Conservation (phyloP, 2,888 invertebrate species). For the Anoplius nigerrimus region DNA sequence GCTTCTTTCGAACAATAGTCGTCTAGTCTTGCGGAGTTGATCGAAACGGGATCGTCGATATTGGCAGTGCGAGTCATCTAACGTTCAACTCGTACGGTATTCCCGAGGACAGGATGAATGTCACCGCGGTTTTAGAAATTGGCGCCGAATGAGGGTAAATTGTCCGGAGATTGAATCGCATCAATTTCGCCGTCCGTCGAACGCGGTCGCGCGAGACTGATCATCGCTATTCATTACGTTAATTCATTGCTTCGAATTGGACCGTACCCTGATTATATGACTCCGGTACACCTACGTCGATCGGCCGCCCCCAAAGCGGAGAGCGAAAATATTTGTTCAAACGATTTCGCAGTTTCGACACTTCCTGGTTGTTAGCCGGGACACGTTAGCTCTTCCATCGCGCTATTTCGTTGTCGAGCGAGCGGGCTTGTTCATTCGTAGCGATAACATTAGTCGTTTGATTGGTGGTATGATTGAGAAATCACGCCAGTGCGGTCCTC, state of each 20-base stretch:
- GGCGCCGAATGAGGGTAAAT: conserved; percentile 23
- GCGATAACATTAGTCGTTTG: no score
- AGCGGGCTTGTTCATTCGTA: background rate
- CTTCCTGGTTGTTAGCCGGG: background rate
- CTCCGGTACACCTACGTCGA: background rate
- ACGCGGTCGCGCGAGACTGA: conserved; percentile 9
- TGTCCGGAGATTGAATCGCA: conserved; percentile 15
- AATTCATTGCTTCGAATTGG: conserved; percentile 9
- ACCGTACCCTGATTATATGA: background rate
- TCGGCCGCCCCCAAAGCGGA: no score
- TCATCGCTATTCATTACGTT: conserved; percentile 36
- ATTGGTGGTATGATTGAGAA: no score
- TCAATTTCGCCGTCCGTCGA: conserved; percentile 19
- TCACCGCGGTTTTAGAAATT: conserved; percentile 28
- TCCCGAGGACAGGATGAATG: background rate
- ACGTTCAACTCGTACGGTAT: no score
- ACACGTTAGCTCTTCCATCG: no score
- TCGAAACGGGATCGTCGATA: no score
- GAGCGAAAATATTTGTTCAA: conserved; percentile 28
- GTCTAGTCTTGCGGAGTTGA: no score
- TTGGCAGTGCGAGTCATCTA: no score
- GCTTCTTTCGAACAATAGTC: no score
- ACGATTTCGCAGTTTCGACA: conserved; percentile 11
- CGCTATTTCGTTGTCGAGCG: background rate
- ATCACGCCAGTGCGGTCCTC: no score